Percentiles rank a stretch among this genome's conserved stretches.
Evolutionary conservation across 1,140 invertebrate species (phyloP).

Genomic region (Trachymyrmex cornetzi): DNA sequence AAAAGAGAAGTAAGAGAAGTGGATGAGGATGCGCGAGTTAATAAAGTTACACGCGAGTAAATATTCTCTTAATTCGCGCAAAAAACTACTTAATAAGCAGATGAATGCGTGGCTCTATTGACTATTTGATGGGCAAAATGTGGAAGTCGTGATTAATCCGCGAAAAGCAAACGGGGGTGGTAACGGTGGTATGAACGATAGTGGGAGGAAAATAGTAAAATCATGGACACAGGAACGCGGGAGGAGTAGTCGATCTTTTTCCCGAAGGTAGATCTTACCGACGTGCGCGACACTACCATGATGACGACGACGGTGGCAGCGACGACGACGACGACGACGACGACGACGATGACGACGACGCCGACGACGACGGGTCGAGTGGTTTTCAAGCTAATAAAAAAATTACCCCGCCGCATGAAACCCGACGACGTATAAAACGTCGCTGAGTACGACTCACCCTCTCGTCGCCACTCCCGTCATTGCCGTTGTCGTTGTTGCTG

Average conservation of each 20-base stretch:
- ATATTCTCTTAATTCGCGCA: slow-evolving; percentile 76
- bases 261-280: slow-evolving; percentile 72
- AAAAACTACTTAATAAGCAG: slow-evolving; percentile 81
- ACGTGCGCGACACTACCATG: slow-evolving; percentile 66
- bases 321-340: slow-evolving; percentile 30
- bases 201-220: slow-evolving; percentile 56
- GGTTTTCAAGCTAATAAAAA: slow-evolving; percentile 85
- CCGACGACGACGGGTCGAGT: slow-evolving; percentile 80
- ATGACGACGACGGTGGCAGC: too few relatives aligned
- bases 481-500: slow-evolving; percentile 9
- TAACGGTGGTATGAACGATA: slow-evolving; percentile 36
- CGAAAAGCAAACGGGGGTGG: slow-evolving; percentile 3
- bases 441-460: slow-evolving; percentile 69
- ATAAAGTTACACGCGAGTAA: slow-evolving; percentile 65
- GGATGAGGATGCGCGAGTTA: slow-evolving; percentile 47
- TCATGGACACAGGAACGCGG: slow-evolving; percentile 23
- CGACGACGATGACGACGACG: slow-evolving; percentile 64
- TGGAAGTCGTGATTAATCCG: slow-evolving; percentile 42
- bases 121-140: slow-evolving; percentile 68
- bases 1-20: not conserved
- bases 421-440: slow-evolving; percentile 80
- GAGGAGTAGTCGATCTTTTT: slow-evolving; percentile 58
- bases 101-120: slow-evolving; percentile 77
- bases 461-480: slow-evolving; percentile 42
- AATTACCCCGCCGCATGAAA: slow-evolving; percentile 82